Conservation (phyloP, 2,888 invertebrate genomes). For the Calameuta filiformis region DNA sequence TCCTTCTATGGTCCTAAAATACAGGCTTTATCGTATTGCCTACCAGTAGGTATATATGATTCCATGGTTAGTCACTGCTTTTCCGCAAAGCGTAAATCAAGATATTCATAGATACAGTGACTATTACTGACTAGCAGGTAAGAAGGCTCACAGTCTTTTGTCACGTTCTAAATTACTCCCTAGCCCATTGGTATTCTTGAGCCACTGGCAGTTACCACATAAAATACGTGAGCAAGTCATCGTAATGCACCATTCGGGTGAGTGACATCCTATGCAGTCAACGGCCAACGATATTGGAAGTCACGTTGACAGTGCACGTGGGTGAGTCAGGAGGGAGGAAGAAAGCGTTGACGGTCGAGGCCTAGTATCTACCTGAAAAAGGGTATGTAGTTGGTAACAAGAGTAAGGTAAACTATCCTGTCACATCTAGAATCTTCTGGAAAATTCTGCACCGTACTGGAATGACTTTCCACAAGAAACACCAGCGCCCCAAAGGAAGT, state of each 20-base stretch:
- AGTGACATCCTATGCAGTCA: background rate
- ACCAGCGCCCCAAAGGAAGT: slow-evolving; percentile 24
- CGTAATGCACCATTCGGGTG: background rate
- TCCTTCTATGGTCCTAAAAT: too few relatives aligned
- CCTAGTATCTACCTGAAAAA: background rate
- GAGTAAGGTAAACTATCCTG: background rate
- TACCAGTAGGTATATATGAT: background rate
- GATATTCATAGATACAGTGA: background rate
- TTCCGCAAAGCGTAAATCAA: background rate
- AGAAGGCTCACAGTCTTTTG: background rate
- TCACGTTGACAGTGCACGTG: background rate
- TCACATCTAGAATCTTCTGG: background rate
- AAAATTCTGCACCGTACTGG: background rate
- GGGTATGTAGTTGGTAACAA: background rate
- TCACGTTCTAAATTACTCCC: background rate
- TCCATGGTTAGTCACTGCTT: background rate
- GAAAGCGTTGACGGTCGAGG: background rate
- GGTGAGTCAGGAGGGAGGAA: background rate
- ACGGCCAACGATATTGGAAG: background rate
- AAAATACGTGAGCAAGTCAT: background rate
- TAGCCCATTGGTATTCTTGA: background rate
- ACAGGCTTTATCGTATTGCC: background rate
- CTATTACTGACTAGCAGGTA: background rate
- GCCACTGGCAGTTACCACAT: background rate
- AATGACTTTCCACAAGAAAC: background rate